Conservation (phyloP, 92 coral and sea anemone genomes). For the Diadumene lineata region DNA sequence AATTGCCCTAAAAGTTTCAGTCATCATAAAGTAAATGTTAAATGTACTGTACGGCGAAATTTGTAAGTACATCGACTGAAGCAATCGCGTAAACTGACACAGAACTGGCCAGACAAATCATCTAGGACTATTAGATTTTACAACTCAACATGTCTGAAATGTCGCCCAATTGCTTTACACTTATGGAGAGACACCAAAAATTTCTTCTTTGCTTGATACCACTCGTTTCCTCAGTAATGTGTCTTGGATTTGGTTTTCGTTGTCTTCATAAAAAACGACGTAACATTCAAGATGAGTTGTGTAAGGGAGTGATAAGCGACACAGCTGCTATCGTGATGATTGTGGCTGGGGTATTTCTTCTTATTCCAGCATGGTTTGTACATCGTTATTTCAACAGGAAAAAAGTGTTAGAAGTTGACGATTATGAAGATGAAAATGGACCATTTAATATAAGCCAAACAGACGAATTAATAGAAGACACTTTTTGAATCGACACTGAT, state of each 20-base stretch:
- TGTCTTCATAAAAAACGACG: constrained; percentile 36
- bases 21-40: not conserved
- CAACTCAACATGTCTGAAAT: constrained; percentile 25
- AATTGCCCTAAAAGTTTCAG: not conserved
- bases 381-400: constrained; percentile 36
- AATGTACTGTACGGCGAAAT: too few relatives aligned
- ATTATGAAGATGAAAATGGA: constrained; percentile 22
- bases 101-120: too few relatives aligned
- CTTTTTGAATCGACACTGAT: constrained; percentile 16
- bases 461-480: constrained; percentile 24
- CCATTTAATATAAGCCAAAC: constrained; percentile 41
- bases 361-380: constrained; percentile 27
- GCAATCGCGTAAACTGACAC: too few relatives aligned
- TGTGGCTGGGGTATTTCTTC: constrained; percentile 21
- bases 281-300: constrained; percentile 13
- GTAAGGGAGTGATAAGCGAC: constrained; percentile 32
- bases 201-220: constrained; percentile 24
- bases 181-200: constrained; percentile 28
- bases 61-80: not conserved
- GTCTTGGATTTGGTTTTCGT: constrained; percentile 46
- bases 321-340: constrained; percentile 22
- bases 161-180: constrained; percentile 34
- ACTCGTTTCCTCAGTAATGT: constrained; percentile 33
- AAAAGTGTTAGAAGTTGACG: constrained; percentile 8
- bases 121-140: too few relatives aligned